Evolutionary conservation across 2,797 vertebrate genomes (phyloP).

Genomic region (Fistularia tabacaria): DNA sequence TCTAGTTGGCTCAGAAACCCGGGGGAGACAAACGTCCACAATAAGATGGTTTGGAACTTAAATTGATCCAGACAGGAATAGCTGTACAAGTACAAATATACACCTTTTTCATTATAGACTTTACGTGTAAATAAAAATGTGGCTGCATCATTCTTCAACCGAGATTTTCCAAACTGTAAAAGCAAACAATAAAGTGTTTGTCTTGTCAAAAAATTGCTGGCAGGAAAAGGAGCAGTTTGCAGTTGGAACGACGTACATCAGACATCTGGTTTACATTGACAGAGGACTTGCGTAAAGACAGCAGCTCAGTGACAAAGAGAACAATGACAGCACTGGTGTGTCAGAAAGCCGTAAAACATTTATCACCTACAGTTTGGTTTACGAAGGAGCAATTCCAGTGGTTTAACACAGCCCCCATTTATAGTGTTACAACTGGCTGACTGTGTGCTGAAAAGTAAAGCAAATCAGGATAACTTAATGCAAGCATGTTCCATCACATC

Average conservation of each 20-base stretch:
- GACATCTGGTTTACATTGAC: slow-evolving; percentile 38
- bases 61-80: too few relatives aligned
- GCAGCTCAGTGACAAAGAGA: slow-evolving; percentile 3
- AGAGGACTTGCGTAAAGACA: slow-evolving; percentile 16
- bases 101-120: neutral
- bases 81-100: too few relatives aligned
- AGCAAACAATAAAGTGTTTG: slow-evolving; percentile 45
- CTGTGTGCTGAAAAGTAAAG: slow-evolving; percentile 8
- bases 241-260: slow-evolving; percentile 50
- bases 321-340: slow-evolving; percentile 5
- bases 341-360: slow-evolving; percentile 43
- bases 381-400: slow-evolving; percentile 28
- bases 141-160: neutral
- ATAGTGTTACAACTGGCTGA: slow-evolving; percentile 27
- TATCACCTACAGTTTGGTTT: slow-evolving; percentile 19
- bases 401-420: slow-evolving; percentile 31
- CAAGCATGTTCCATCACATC: slow-evolving; percentile 45
- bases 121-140: slow-evolving; percentile 4
- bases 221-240: slow-evolving; percentile 30
- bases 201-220: slow-evolving; percentile 33
- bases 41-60: too few relatives aligned
- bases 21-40: too few relatives aligned
- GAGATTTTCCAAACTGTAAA: slow-evolving; percentile 19
- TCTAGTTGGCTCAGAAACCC: too few relatives aligned
- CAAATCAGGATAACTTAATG: slow-evolving; percentile 16